Percentiles rank a stretch among this genome's conserved stretches.
Evolutionary conservation across 1,140 invertebrate species (phyloP).

Genomic region (Bombus haemorrhoidalis): DNA sequence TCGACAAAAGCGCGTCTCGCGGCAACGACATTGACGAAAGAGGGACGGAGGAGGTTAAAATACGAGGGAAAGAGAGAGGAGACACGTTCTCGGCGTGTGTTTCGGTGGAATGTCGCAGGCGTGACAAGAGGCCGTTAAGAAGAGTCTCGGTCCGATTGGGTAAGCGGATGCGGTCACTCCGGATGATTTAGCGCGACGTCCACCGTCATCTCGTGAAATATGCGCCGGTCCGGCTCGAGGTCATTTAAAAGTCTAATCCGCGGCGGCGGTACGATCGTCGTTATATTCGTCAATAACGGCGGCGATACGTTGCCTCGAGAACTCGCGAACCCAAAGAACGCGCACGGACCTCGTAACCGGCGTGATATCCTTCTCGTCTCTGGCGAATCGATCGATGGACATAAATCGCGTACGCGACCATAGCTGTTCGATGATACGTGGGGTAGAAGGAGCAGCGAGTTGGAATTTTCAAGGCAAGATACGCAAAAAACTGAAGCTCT

Average conservation of each 20-base stretch:
- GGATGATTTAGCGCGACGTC: slow-evolving; percentile 73
- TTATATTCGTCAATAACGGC: slow-evolving; percentile 70
- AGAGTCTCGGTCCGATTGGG: slow-evolving; percentile 67
- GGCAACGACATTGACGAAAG: slow-evolving; percentile 25
- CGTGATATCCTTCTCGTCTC: too few species aligned
- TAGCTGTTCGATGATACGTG: too few species aligned
- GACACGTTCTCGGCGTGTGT: slow-evolving; percentile 39
- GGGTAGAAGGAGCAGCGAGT: too few species aligned
- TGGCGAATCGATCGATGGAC: slow-evolving; percentile 27
- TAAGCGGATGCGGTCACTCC: slow-evolving; percentile 76
- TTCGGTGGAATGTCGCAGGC: slow-evolving; percentile 72
- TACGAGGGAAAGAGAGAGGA: neutral
- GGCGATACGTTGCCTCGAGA: neutral
- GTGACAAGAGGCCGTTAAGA: slow-evolving; percentile 73
- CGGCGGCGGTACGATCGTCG: slow-evolving; percentile 57
- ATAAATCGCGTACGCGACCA: neutral
- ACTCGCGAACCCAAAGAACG: neutral
- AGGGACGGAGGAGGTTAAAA: neutral
- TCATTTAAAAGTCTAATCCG: slow-evolving; percentile 75
- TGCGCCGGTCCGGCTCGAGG: slow-evolving; percentile 54
- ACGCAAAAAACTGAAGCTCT: too few species aligned
- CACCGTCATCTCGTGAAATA: slow-evolving; percentile 71
- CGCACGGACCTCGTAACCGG: neutral
- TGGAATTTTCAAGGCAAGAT: too few species aligned
- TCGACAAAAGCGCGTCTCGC: slow-evolving; percentile 48